A percentile compares a stretch with the other conserved stretches of the same genome.
Evolutionary conservation across 2,797 vertebrate genomes (phyloP).

Genomic region (Protonibea diacanthus): DNA sequence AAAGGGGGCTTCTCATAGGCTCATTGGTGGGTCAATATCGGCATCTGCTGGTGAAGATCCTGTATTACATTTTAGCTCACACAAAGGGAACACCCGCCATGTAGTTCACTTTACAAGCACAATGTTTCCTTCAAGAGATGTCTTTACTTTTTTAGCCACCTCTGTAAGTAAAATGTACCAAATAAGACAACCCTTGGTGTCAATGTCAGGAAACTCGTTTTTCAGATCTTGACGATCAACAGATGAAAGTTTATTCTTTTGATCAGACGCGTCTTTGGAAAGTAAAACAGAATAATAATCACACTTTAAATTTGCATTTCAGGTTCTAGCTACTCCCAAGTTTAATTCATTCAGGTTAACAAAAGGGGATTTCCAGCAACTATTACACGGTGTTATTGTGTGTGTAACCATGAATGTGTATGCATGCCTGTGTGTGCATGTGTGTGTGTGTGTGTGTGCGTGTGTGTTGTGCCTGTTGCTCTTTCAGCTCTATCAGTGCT

Average conservation of each 20-base stretch:
- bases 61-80: constrained; percentile 45
- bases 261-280: not conserved
- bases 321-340: constrained; percentile 37
- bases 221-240: not conserved
- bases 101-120: not conserved
- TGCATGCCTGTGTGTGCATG: constrained; percentile 18
- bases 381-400: constrained; percentile 48
- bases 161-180: not conserved
- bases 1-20: not conserved
- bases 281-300: constrained; percentile 20
- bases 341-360: constrained; percentile 71
- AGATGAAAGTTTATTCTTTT: not conserved
- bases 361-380: constrained; percentile 75
- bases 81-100: not conserved
- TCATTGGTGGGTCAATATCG: constrained; percentile 34
- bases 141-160: not conserved
- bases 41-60: constrained; percentile 66
- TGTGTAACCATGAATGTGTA: constrained; percentile 2
- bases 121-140: not conserved
- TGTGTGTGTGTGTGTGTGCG: constrained; percentile 25
- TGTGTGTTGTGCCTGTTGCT: constrained; percentile 65
- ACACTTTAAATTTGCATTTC: constrained; percentile 9
- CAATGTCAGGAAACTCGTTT: not conserved
- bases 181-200: not conserved
- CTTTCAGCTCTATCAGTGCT: constrained; percentile 75